Base-by-base conservation (phyloP, 37 sponge, comb jelly and placozoan species). In the Amphimedon queenslandica region DNA sequence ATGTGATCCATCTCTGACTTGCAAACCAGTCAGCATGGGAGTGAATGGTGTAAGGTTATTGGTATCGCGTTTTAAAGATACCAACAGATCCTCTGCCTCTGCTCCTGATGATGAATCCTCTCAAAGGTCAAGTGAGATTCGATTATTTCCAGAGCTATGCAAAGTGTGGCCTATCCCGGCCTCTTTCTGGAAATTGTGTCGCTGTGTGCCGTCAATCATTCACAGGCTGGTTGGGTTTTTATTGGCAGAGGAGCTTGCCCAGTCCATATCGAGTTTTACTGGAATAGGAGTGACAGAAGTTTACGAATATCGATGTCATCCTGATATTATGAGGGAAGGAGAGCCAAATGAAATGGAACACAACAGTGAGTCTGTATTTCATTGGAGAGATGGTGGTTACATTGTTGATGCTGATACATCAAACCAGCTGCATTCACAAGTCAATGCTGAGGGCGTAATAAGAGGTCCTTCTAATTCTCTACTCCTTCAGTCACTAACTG, bases 161-260 rank as follows among this genome's bases (percentile, higher is more conserved):
- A 25, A 55, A 11, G 77, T 87, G 33, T 77, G 82, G 29, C 86
- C 80, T 27, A 38, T 96, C 29, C 80, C 82, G 1, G 77, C 82
- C 23, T 66, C 63, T 58, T 34, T 89, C 30, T 81, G 72, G 80
- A 82, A 84, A 35, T 67, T 87, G 1, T 58, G 43, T 30, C 65
- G 72, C n/a, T 89, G 89, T 56, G 55, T 98, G 21, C 99, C 96
- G 0, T 92, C 93, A 2, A 37, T 95, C 25, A 55, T 98, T 23
- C 92, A 80, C 79, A 38, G 99, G 23, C 1, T 94, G 25, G 96
- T 95, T 69, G 58, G 77, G 33, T 32, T 84, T n/a, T 71, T 95
- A 27, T 35, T 58, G 21, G 82, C 82, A 0, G 64, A 90, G 16
- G 85, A 87, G 47, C 81, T 96, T n/a, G 61, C 74, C 0, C 53